phyloP scores from a whole-genome alignment of 2,113 vertebrate genomes.

The Cryptomyrus ogoouensis region DNA sequence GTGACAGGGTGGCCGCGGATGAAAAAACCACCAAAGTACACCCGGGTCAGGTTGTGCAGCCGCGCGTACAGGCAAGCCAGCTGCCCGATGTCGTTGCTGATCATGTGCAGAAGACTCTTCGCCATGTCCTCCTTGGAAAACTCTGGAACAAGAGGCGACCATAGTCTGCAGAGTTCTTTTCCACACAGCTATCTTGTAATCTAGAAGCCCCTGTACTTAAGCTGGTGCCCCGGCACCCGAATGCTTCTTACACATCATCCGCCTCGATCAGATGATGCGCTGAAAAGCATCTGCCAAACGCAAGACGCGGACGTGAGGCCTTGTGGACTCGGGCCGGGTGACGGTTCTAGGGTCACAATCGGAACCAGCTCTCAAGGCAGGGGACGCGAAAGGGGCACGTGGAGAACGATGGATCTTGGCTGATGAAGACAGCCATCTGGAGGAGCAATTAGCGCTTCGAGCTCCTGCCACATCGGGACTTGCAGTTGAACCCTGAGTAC shows the following conservation, averaged over 20 bases:
- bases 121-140: conserved; percentile 97
- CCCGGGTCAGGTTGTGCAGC: conserved; percentile 78
- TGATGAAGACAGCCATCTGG: background rate
- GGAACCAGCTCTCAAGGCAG: background rate
- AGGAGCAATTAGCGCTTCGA: background rate
- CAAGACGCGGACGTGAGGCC: background rate
- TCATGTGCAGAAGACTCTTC: conserved; percentile 97
- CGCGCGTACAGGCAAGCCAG: conserved; percentile 91
- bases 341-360: background rate
- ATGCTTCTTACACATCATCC: background rate
- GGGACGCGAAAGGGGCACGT: background rate
- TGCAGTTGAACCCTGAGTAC: background rate
- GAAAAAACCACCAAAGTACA: conserved; percentile 97
- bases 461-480: background rate
- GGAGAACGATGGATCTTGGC: background rate
- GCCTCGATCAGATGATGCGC: background rate
- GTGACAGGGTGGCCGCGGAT: conserved; percentile 93
- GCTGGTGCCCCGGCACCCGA: background rate
- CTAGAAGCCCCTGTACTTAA: background rate
- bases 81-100: conserved; percentile 98
- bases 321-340: background rate
- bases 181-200: background rate
- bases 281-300: background rate
- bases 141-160: conserved; percentile 53
- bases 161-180: background rate